Evolutionary conservation across 2,888 invertebrate species (phyloP), one percentile per base, ranked within the genome.

Genomic region (Fissipunctia ypsillon): DNA sequence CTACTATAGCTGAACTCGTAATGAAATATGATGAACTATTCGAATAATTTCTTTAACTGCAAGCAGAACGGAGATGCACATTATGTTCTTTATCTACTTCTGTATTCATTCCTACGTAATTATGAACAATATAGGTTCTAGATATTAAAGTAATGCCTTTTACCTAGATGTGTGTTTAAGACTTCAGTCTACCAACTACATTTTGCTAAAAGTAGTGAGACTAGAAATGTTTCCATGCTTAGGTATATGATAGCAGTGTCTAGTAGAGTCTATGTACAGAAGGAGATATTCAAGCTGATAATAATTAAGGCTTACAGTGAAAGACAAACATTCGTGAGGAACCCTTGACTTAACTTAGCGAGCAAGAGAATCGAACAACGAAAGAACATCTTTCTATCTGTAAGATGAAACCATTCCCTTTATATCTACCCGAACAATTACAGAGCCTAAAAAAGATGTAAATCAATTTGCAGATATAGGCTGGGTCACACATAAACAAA

Each of bases 1-100:
- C 28, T 48, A 25, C 57, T 72, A 10, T 10, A 57, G 9, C 3
- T 31, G 57, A 50, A 19, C 48, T 48, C 3, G 28, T 22, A 59
- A 41, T 59, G 9, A 38, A 69, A 71, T 41, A 31, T 68, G 28
- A 69, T n/a, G 14, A 69, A 48, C 48, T 69, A 41, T 59, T 57
- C 6, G 19, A 31, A 25, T 31, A 19, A 35, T 22, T 38, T 69
- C 16, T 16, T 38, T 68, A 45, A 61, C 60, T 68, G 45, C 43
- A 65, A 48, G 9, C 25, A 48, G 28, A 48, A 7, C 16, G 14
- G 25, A 48, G 9, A 35, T 69, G 25, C 25, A 35, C n/a, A n/a
- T n/a, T 60, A 10, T 35, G 19, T 41, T 28, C n/a, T n/a, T n/a
- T n/a, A n/a, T n/a, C n/a, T n/a, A n/a, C n/a, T n/a, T n/a, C 28